Conservation (phyloP, 1,140 invertebrate species). For the Eueides isabella region DNA sequence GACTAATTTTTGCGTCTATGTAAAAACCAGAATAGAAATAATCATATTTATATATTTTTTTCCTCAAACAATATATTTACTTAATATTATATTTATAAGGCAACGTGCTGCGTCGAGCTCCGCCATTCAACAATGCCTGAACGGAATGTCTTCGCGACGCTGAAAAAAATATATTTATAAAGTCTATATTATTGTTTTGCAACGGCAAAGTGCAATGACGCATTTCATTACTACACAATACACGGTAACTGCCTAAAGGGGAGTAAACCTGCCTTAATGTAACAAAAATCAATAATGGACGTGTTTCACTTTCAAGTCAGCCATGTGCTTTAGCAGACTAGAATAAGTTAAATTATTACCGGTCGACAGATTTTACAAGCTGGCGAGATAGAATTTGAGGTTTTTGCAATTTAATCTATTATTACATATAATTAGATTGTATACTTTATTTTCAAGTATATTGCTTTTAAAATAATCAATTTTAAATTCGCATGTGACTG, state of each 20-base stretch:
- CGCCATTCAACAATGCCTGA: too few relatives aligned
- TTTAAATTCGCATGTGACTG: too few relatives aligned
- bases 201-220: neutral
- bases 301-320: neutral
- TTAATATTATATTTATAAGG: too few relatives aligned
- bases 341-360: slow-evolving; percentile 6
- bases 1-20: neutral
- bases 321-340: neutral
- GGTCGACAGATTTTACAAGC: neutral
- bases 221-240: neutral
- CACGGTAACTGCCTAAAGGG: neutral
- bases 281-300: neutral
- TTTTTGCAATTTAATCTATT: neutral
- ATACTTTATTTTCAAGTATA: too few relatives aligned
- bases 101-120: too few relatives aligned
- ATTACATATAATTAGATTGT: neutral
- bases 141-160: too few relatives aligned
- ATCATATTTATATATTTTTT: neutral
- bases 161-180: too few relatives aligned
- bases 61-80: neutral
- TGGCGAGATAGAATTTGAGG: neutral
- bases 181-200: too few relatives aligned
- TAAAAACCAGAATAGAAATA: neutral
- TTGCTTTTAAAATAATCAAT: too few relatives aligned
- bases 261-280: neutral